Percentiles rank a stretch among this genome's conserved stretches.
Evolutionary conservation across 1,140 invertebrate genomes (phyloP).

Genomic region (Mamestra configurata): DNA sequence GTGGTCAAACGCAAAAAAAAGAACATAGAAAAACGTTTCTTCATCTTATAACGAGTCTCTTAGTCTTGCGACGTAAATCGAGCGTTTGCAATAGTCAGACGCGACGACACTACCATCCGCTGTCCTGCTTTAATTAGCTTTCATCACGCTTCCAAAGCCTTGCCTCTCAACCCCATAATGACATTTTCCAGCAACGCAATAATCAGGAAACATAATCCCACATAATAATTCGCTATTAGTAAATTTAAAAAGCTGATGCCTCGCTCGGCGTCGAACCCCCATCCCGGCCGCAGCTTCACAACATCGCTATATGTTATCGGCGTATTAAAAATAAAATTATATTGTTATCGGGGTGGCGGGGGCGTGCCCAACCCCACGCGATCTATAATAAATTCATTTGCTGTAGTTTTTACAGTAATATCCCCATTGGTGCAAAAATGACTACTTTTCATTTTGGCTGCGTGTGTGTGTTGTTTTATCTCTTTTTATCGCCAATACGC

Average conservation of each 20-base stretch:
- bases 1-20: no score
- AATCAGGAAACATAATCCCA: slow-evolving; percentile 15
- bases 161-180: neutral
- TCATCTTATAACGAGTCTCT: no score
- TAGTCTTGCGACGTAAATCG: no score
- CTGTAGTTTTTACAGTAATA: slow-evolving; percentile 82
- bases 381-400: slow-evolving; percentile 80
- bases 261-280: slow-evolving; percentile 22
- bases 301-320: slow-evolving; percentile 47
- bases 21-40: no score
- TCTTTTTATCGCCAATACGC: slow-evolving; percentile 68
- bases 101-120: neutral
- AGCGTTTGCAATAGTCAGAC: no score
- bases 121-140: neutral
- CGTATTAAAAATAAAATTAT: slow-evolving; percentile 75
- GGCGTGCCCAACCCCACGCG: slow-evolving; percentile 56
- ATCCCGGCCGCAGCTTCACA: neutral
- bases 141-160: neutral
- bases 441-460: slow-evolving; percentile 75
- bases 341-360: slow-evolving; percentile 59
- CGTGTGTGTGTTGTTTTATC: slow-evolving; percentile 65
- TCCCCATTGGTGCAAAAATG: slow-evolving; percentile 81
- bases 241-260: slow-evolving; percentile 17
- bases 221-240: slow-evolving; percentile 28
- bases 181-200: neutral